These are phyloP conservation scores for Brotula barbata DNA, from an alignment of 2,797 vertebrate genomes.

Conservation along the genomic window DNA sequence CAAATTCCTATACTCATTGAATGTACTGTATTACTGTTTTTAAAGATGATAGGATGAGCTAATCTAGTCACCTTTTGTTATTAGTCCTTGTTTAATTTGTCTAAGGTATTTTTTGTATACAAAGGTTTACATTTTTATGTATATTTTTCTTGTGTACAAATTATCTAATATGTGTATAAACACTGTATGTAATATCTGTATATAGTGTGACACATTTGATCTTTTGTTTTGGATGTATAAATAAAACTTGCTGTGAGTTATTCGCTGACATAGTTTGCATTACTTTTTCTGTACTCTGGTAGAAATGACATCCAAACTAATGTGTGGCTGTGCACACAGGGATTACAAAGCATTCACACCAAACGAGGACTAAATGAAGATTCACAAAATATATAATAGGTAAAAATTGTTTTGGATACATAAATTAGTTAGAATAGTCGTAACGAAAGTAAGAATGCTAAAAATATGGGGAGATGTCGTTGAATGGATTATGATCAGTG, in stretches of 20 bases:
- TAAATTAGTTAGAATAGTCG: too few species aligned
- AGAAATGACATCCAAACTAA: too few species aligned
- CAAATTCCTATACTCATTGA: conserved; percentile 98
- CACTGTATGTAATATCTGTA: conserved; percentile 99
- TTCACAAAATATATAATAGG: too few species aligned
- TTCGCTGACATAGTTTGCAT: conserved; percentile 58
- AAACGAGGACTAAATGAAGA: too few species aligned
- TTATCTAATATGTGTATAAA: conserved; percentile 99
- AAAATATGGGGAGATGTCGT: too few species aligned
- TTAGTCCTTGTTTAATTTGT: conserved; percentile 99
- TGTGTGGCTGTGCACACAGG: too few species aligned
- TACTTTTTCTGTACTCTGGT: neutral
- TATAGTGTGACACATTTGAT: conserved; percentile 99
- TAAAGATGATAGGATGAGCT: conserved; percentile 90
- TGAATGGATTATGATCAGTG: too few species aligned
- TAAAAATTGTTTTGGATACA: too few species aligned
- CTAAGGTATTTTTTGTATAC: conserved; percentile 99
- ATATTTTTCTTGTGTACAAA: conserved; percentile 99
- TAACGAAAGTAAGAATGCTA: too few species aligned
- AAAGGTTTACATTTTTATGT: conserved; percentile 99
- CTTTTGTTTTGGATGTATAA: conserved; percentile 99
- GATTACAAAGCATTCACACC: too few species aligned
- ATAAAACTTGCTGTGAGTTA: conserved; percentile 99
- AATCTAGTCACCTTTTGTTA: conserved; percentile 99
- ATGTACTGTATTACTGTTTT: conserved; percentile 99